These are phyloP conservation scores for Liasis olivaceus DNA, from an alignment of 2,797 vertebrate species.

Conservation along the genomic window DNA sequence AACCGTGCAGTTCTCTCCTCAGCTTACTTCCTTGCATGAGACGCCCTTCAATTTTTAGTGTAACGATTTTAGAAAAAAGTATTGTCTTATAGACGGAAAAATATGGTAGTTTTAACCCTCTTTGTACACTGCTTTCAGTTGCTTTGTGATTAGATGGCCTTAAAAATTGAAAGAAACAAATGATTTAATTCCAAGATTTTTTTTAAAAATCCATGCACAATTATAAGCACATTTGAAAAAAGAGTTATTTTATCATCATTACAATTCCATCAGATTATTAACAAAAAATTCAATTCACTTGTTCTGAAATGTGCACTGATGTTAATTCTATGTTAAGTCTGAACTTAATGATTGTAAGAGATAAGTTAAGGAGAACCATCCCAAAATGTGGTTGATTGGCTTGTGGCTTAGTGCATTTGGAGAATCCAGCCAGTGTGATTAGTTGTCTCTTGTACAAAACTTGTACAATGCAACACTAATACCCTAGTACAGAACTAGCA, in stretches of 20 bases:
- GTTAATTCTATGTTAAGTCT: not conserved
- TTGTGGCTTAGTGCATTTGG: not conserved
- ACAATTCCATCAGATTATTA: not conserved
- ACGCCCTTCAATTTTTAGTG: too few relatives aligned
- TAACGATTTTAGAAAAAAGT: too few relatives aligned
- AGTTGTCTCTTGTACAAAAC: not conserved
- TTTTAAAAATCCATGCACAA: not conserved
- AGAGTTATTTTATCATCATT: not conserved
- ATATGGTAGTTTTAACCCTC: not conserved
- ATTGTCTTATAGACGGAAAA: too few relatives aligned
- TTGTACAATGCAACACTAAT: not conserved
- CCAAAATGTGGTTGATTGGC: not conserved
- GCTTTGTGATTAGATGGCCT: not conserved
- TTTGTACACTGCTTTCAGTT: not conserved
- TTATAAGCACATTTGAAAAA: not conserved
- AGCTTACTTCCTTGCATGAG: too few relatives aligned
- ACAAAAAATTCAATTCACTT: not conserved
- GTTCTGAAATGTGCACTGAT: not conserved
- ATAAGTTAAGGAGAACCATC: not conserved
- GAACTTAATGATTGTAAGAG: not conserved
- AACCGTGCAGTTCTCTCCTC: too few relatives aligned
- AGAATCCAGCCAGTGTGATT: not conserved
- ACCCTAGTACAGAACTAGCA: not conserved
- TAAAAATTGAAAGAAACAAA: not conserved
- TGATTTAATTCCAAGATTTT: not conserved